Conservation (phyloP, 1,140 invertebrate genomes). For the Drosophila pectinifera region DNA sequence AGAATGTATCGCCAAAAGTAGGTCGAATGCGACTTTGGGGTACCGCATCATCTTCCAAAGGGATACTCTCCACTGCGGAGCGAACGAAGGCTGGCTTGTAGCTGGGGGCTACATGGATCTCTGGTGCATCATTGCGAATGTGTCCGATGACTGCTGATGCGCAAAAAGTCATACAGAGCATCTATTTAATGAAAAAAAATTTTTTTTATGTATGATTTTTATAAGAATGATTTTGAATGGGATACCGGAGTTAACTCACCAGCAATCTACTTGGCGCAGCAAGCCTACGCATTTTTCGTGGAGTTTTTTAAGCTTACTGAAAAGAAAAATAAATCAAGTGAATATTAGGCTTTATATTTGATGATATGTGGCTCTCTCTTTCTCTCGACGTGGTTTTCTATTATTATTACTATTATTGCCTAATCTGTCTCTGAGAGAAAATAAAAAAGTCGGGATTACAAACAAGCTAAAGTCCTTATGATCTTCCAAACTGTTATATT, state of each 20-base stretch:
- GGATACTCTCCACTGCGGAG: conserved; percentile 86
- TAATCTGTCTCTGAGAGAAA: too few relatives aligned
- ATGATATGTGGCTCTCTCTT: background rate
- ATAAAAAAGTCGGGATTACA: too few relatives aligned
- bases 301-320: background rate
- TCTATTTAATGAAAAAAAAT: conserved; percentile 25
- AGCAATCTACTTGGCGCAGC: conserved; percentile 43
- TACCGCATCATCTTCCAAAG: conserved; percentile 58
- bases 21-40: conserved; percentile 54
- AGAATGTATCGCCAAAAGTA: conserved; percentile 70
- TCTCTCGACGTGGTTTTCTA: background rate
- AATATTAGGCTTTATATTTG: too few relatives aligned
- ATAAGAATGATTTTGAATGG: background rate
- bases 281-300: conserved; percentile 35
- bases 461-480: too few relatives aligned
- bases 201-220: background rate
- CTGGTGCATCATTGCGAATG: conserved; percentile 73
- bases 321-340: background rate
- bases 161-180: conserved; percentile 38
- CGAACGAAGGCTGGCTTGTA: conserved; percentile 85
- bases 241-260: conserved; percentile 47
- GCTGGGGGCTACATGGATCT: conserved; percentile 50
- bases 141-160: conserved; percentile 36
- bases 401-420: too few relatives aligned
- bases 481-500: too few relatives aligned